Percentiles rank a stretch among this genome's conserved stretches.
Conservation (phyloP, 2,888 invertebrate genomes). For the Druceiella hillmani region DNA sequence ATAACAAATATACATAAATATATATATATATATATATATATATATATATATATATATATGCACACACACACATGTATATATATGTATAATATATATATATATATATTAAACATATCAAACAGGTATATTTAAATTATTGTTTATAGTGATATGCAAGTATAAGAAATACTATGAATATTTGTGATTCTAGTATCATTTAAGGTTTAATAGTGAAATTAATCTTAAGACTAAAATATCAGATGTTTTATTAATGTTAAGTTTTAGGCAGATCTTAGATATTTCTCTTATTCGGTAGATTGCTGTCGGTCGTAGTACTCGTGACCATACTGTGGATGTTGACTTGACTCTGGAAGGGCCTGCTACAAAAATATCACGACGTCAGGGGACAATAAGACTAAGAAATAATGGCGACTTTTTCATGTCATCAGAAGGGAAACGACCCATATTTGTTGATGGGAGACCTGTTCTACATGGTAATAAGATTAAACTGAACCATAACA, state of each 20-base stretch:
- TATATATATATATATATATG: no score
- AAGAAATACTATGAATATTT: no score
- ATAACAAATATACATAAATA: no score
- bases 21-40: no score
- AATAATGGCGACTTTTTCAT: constrained; percentile 95
- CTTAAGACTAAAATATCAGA: no score
- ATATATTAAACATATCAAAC: no score
- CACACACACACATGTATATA: no score
- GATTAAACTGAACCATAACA: constrained; percentile 87
- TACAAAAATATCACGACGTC: constrained; percentile 87
- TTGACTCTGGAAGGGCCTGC: constrained; percentile 91
- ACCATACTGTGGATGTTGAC: constrained; percentile 89
- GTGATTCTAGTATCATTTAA: no score
- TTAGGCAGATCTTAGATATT: constrained; percentile 7
- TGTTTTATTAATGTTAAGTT: neutral
- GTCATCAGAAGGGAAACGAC: constrained; percentile 90
- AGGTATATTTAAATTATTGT: no score
- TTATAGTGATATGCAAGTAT: no score
- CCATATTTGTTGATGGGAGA: constrained; percentile 90
- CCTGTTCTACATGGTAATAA: constrained; percentile 86
- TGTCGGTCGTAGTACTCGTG: constrained; percentile 84
- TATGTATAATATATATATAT: no score
- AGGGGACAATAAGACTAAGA: constrained; percentile 83
- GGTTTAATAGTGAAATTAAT: no score
- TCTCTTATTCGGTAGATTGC: constrained; percentile 61